phyloP scores from a whole-genome alignment of 2,888 invertebrate species.

The Pandemis heparana region DNA sequence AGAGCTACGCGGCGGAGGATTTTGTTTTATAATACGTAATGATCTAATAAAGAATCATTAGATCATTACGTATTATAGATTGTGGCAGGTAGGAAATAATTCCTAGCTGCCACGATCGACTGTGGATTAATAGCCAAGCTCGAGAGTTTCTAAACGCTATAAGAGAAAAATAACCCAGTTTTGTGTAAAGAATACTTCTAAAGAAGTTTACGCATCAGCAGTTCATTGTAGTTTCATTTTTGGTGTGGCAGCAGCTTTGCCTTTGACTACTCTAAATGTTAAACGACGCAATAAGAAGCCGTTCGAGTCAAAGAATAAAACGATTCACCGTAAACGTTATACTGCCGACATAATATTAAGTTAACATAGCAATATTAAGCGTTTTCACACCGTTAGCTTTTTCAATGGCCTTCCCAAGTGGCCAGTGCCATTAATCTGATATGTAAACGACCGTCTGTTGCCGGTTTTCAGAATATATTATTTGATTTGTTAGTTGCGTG shows the following conservation, averaged over 20 bases:
- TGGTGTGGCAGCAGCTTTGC: background rate
- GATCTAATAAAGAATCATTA: too few species aligned
- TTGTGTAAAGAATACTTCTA: background rate
- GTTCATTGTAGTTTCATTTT: background rate
- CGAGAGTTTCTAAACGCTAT: too few species aligned
- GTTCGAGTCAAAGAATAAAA: conserved; percentile 15
- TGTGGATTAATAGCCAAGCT: too few species aligned
- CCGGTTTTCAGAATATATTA: conserved; percentile 34
- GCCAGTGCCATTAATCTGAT: conserved; percentile 30
- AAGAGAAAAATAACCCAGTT: too few species aligned
- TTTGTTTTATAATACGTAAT: too few species aligned
- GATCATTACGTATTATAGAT: too few species aligned
- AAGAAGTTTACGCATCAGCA: background rate
- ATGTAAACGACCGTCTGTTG: conserved; percentile 29
- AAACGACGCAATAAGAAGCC: conserved; percentile 18
- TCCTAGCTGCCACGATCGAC: too few species aligned
- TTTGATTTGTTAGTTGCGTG: conserved; percentile 37
- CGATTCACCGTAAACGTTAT: conserved; percentile 12
- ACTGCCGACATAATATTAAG: conserved; percentile 18
- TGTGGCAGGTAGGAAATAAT: too few species aligned
- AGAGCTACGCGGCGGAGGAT: too few species aligned
- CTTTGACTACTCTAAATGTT: conserved; percentile 11
- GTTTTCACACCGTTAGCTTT: conserved; percentile 40
- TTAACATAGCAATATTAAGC: conserved; percentile 28
- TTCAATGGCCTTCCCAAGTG: conserved; percentile 28